Base-by-base conservation (phyloP, 2,888 invertebrate genomes). In the Tinea trinotella region DNA sequence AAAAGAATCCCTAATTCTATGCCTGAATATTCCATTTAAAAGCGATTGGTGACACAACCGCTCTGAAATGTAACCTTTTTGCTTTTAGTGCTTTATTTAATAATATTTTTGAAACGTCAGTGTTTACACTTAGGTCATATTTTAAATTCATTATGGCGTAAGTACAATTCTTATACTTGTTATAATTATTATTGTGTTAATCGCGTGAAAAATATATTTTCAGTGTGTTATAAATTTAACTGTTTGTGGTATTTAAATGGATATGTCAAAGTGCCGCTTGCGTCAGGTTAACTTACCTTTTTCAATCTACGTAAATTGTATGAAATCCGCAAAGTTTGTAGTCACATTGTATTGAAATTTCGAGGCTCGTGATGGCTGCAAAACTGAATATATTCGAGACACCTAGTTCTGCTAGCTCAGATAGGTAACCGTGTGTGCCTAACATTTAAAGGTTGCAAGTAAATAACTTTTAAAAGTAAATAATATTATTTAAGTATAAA, bases 401-500 rank as follows among this genome's bases (percentile, higher is more conserved):
- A 61, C 94, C 94, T 64, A 95, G 95, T 74, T 95, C 95, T 57
- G 95, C 95, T 60, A 96, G 95, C 81, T 95, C 95, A 59, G 95
- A 95, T 87, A 95, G 95, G 95, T 95, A 74, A 63, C 68, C 66
- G 65, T 19, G 46, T 46, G 46, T 81, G 79, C 82, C 80, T 84
- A 74, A 46, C n/a, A 4, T 46, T 19, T 46, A 19, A 46, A 46
- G 17, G 17, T 46, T 10, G 19, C 81, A n/a, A 40, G 9, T n/a
- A n/a, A n/a, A n/a, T n/a, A n/a, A n/a, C n/a, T n/a, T n/a, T n/a
- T 40, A 15, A 15, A 40, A 40, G 15, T 40, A 40, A 40, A 40
- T 40, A 40, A 40, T 6, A 12, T 12, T 13, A 40, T 15, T 12
- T 12, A n/a, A 5, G 5, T 13, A 15, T 12, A 4, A 4, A 15